phyloP scores from a whole-genome alignment of 1,140 invertebrate species.

The Ceratina australensis region DNA sequence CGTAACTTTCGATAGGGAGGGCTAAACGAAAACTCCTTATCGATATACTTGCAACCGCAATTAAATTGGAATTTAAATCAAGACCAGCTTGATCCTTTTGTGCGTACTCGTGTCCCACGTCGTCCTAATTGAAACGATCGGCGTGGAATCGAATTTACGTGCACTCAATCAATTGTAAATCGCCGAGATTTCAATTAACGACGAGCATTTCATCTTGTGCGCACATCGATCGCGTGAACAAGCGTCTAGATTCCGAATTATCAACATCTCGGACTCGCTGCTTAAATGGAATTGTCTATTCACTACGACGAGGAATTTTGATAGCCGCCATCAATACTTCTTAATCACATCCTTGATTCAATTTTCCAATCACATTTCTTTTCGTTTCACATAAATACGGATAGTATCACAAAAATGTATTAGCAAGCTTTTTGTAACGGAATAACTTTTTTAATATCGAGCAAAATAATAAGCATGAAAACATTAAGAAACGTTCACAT shows the following conservation, averaged over 20 bases:
- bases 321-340: too few species aligned
- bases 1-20: slow-evolving; percentile 43
- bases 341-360: too few species aligned
- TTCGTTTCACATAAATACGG: too few species aligned
- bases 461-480: too few species aligned
- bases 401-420: too few species aligned
- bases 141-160: not conserved
- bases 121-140: not conserved
- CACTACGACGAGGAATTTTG: slow-evolving; percentile 2
- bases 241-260: slow-evolving; percentile 37
- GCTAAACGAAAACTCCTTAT: slow-evolving; percentile 44
- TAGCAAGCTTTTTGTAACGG: too few species aligned
- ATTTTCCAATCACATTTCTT: too few species aligned
- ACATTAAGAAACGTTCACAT: too few species aligned
- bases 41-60: slow-evolving; percentile 46
- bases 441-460: too few species aligned
- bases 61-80: slow-evolving; percentile 57
- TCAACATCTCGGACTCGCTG: slow-evolving; percentile 12
- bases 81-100: slow-evolving; percentile 67
- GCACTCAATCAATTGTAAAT: not conserved
- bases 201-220: not conserved
- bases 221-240: slow-evolving; percentile 3
- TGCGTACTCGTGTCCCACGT: slow-evolving; percentile 36
- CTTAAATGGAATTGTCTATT: slow-evolving; percentile 18
- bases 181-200: slow-evolving; percentile 19